Percentiles rank a stretch among this genome's conserved stretches.
Conservation (phyloP, 2,888 invertebrate genomes). For the Napeogenes inachia region DNA sequence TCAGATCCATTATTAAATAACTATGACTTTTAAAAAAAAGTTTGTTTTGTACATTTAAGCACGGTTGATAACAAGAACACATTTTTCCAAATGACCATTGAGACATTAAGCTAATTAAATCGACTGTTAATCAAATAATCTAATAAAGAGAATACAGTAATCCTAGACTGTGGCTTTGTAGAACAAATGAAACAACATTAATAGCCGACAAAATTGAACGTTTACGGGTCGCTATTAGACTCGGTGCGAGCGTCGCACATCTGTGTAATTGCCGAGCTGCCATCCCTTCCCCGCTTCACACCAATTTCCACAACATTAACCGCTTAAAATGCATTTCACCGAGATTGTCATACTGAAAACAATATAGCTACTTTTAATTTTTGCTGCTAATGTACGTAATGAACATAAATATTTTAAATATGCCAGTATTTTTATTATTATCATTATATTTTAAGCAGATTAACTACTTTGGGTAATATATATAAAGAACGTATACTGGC, state of each 20-base stretch:
- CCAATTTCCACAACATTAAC: slow-evolving; percentile 68
- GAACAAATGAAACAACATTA: slow-evolving; percentile 36
- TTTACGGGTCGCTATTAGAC: slow-evolving; percentile 43
- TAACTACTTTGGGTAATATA: no score
- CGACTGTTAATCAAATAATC: slow-evolving; percentile 4
- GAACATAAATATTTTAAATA: no score
- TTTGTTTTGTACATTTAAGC: no score
- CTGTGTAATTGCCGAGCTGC: slow-evolving; percentile 66
- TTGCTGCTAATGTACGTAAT: slow-evolving; percentile 12
- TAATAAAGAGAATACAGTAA: slow-evolving; percentile 15
- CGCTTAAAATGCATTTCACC: slow-evolving; percentile 67
- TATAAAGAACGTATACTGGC: no score
- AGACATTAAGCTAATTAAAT: neutral
- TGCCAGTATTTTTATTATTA: no score
- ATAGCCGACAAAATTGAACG: slow-evolving; percentile 42
- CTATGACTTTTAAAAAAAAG: no score
- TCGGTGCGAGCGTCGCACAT: slow-evolving; percentile 48
- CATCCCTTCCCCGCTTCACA: slow-evolving; percentile 54
- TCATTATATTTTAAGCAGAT: no score
- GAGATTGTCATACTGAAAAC: slow-evolving; percentile 59
- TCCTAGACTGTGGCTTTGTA: slow-evolving; percentile 19
- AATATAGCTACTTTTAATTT: slow-evolving; percentile 53
- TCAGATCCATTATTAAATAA: no score
- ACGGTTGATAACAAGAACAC: no score
- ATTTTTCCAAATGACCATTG: no score